These are phyloP conservation scores for Psephotus haematonotus DNA, from an alignment of 2,113 vertebrate species.

Conservation along the genomic window DNA sequence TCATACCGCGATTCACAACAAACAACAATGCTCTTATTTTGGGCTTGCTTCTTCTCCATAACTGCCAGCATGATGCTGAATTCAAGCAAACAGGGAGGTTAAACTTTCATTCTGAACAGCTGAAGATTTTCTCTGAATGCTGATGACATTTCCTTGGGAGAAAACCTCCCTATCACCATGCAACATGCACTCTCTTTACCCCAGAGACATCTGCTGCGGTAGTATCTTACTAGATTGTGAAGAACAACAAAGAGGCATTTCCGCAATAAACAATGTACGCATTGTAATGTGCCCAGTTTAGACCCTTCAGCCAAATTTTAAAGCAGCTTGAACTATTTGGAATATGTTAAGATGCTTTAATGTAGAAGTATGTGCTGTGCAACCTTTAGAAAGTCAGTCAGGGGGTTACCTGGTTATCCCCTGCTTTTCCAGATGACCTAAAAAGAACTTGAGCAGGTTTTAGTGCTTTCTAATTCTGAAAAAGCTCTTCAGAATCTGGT, in stretches of 20 bases:
- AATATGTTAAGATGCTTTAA: not conserved
- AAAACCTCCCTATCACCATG: not conserved
- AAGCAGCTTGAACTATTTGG: not conserved
- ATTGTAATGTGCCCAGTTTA: not conserved
- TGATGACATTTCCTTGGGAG: conserved; percentile 1
- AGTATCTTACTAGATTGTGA: not conserved
- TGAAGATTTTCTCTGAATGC: conserved; percentile 29
- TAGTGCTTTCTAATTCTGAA: conserved; percentile 1
- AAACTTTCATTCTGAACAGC: conserved; percentile 42
- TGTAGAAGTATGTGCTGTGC: not conserved
- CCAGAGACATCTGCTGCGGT: not conserved
- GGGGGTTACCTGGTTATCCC: not conserved
- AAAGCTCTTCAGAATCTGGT: not conserved
- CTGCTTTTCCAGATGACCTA: not conserved
- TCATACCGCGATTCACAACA: not conserved
- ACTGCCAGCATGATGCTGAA: not conserved
- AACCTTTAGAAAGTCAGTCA: not conserved
- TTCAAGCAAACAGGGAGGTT: not conserved
- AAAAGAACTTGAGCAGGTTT: not conserved
- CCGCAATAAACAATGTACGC: not conserved
- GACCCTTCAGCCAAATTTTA: not conserved
- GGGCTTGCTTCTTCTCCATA: not conserved
- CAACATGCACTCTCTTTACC: not conserved
- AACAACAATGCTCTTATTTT: not conserved
- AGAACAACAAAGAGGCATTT: conserved; percentile 1